phyloP scores from a whole-genome alignment of 1,140 invertebrate species.

The Lepidurus apus region DNA sequence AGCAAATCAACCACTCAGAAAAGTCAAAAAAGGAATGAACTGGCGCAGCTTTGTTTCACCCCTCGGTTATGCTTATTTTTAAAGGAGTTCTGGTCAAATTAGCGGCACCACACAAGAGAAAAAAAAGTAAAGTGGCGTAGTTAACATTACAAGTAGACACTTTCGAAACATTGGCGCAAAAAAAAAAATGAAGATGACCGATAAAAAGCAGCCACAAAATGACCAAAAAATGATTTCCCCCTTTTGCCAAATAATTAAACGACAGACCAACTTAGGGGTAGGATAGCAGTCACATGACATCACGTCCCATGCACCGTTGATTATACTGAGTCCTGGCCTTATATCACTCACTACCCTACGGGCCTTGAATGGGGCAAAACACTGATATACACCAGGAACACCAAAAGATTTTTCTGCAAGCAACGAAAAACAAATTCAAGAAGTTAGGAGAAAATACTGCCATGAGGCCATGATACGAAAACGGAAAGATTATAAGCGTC shows the following conservation, averaged over 20 bases:
- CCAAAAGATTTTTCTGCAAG: background rate
- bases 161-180: background rate
- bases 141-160: slow-evolving; percentile 6
- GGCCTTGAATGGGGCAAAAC: background rate
- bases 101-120: background rate
- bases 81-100: background rate
- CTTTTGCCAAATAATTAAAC: background rate
- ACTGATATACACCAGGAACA: slow-evolving; percentile 14
- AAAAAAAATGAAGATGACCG: background rate
- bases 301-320: slow-evolving; percentile 7
- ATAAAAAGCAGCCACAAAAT: slow-evolving; percentile 22
- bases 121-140: background rate
- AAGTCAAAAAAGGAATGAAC: slow-evolving; percentile 14
- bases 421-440: background rate
- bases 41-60: background rate
- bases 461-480: background rate
- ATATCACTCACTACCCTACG: background rate
- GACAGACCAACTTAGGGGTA: slow-evolving; percentile 1
- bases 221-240: background rate
- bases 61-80: background rate
- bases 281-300: slow-evolving; percentile 18
- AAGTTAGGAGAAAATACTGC: background rate
- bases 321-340: slow-evolving; percentile 17
- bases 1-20: background rate
- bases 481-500: background rate